These are phyloP conservation scores for Clupea harengus DNA, from an alignment of 2,113 vertebrate genomes.

Conservation along the genomic window DNA sequence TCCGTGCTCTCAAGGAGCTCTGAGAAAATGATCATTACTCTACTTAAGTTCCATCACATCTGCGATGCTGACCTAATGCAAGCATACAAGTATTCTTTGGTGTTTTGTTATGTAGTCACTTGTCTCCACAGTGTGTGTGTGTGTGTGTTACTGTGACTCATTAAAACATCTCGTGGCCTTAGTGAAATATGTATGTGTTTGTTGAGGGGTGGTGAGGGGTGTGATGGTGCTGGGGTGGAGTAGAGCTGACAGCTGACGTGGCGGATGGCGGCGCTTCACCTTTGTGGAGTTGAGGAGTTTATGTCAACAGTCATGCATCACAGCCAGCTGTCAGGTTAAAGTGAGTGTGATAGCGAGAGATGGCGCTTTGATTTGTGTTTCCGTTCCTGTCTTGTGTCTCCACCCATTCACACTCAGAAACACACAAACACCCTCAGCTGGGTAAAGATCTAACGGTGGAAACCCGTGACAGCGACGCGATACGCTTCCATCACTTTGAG, in stretches of 20 bases:
- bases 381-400: not conserved
- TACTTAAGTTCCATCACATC: not conserved
- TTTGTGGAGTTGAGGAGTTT: not conserved
- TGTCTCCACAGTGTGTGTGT: not conserved
- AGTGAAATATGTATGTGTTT: not conserved
- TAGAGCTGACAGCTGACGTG: not conserved
- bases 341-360: not conserved
- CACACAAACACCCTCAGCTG: not conserved
- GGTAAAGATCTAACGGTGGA: no score
- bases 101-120: not conserved
- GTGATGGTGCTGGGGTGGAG: not conserved
- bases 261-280: not conserved
- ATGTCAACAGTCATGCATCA: not conserved
- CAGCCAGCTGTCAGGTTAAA: not conserved
- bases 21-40: not conserved
- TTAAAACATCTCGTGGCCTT: not conserved
- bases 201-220: not conserved
- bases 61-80: not conserved
- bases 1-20: not conserved
- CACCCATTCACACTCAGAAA: not conserved
- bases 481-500: no score
- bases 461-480: no score
- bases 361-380: not conserved
- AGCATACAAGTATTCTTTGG: not conserved
- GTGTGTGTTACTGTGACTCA: not conserved